Conservation (phyloP, 2,888 invertebrate genomes). For the Caenorhabditis sp. region DNA sequence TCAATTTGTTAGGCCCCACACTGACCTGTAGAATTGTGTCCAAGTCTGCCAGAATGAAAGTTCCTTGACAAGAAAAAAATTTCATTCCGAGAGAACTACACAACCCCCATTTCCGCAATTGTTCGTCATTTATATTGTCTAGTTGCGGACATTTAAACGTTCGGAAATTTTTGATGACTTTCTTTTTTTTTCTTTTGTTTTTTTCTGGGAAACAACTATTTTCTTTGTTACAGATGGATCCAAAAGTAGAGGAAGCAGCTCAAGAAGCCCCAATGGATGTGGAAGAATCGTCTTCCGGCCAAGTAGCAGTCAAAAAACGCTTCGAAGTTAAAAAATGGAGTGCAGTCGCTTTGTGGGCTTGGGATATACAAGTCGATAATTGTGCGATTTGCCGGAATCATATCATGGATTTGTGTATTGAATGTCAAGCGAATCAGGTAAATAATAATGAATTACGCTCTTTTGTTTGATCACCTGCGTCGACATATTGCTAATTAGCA, state of each 20-base stretch:
- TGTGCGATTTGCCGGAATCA: slow-evolving; percentile 99
- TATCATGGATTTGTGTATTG: slow-evolving; percentile 99
- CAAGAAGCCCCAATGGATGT: slow-evolving; percentile 48
- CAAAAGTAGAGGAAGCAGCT: neutral
- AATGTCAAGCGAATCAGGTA: slow-evolving; percentile 82
- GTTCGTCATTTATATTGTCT: slow-evolving; percentile 17
- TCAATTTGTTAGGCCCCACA: too few species aligned
- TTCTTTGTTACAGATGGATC: neutral
- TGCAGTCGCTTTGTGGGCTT: slow-evolving; percentile 96
- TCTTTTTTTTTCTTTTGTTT: neutral
- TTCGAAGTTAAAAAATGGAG: slow-evolving; percentile 83
- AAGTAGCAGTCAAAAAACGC: slow-evolving; percentile 52
- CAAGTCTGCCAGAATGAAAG: neutral
- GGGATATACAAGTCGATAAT: slow-evolving; percentile 96
- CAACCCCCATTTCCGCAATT: slow-evolving; percentile 13
- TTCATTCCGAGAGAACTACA: neutral
- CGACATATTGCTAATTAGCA: neutral
- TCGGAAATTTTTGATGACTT: slow-evolving; percentile 17
- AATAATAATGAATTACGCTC: neutral
- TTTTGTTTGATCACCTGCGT: neutral
- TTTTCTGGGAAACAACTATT: neutral
- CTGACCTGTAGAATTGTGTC: too few species aligned
- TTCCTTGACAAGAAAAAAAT: slow-evolving; percentile 1
- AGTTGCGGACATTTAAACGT: slow-evolving; percentile 3
- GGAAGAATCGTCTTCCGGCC: slow-evolving; percentile 39